Conservation (phyloP, 2,113 vertebrate species). For the Melanerpes formicivorus region DNA sequence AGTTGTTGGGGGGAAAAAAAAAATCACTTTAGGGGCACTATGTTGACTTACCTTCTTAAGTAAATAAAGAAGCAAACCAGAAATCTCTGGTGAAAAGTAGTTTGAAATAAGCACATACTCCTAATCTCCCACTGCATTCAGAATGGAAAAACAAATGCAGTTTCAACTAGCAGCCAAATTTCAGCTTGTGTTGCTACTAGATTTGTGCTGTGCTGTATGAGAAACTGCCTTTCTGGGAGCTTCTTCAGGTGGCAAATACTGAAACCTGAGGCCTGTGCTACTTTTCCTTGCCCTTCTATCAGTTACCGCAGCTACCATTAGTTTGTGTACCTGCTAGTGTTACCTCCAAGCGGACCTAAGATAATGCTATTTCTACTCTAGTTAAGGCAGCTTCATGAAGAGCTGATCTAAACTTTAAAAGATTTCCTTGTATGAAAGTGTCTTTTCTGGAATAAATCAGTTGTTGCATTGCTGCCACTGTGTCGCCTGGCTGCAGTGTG, state of each 20-base stretch:
- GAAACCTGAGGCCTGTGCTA: background rate
- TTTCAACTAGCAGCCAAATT: conserved; percentile 18
- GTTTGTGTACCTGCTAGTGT: background rate
- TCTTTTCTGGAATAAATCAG: background rate
- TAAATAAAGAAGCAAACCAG: conserved; percentile 4
- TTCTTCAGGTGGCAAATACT: background rate
- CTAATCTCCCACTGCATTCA: conserved; percentile 4
- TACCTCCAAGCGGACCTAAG: fast-evolving
- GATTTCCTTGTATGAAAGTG: background rate
- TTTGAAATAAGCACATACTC: conserved; percentile 31
- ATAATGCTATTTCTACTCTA: background rate
- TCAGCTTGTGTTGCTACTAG: background rate
- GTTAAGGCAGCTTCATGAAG: background rate
- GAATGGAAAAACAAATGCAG: conserved; percentile 32
- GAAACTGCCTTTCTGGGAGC: background rate
- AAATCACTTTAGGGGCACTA: conserved; percentile 59
- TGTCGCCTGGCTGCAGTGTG: fast-evolving
- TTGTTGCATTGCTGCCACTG: background rate
- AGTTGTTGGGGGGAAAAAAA: conserved; percentile 37
- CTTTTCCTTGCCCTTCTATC: background rate
- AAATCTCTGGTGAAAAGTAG: background rate
- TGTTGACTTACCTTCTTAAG: conserved; percentile 56
- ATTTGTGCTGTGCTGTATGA: background rate
- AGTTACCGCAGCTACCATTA: background rate
- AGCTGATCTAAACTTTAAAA: background rate